Evolutionary conservation across 1,140 invertebrate genomes (phyloP).

Genomic region (Idris sp.): DNA sequence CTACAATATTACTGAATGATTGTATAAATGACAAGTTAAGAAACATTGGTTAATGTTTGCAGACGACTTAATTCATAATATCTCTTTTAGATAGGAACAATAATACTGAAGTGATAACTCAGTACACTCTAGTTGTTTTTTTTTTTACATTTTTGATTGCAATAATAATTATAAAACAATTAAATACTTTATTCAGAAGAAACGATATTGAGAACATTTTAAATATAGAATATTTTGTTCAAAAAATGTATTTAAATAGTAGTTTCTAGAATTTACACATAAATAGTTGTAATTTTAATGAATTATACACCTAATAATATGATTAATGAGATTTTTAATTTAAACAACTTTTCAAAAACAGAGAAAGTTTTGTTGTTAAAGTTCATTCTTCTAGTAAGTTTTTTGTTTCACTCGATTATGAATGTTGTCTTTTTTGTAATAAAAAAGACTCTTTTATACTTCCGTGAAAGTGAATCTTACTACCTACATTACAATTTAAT

Average conservation of each 20-base stretch:
- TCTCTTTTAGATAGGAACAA: slow-evolving; percentile 30
- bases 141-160: slow-evolving; percentile 3
- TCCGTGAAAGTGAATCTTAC: slow-evolving; percentile 20
- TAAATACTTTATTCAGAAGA: not conserved
- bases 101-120: slow-evolving; percentile 20
- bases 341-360: no score
- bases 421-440: not conserved
- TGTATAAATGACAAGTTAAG: slow-evolving; percentile 14
- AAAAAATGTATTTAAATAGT: no score
- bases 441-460: not conserved
- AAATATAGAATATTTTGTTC: no score
- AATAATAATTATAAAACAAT: not conserved
- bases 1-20: slow-evolving; percentile 14
- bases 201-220: no score
- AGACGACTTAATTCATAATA: slow-evolving; percentile 23
- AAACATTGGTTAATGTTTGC: slow-evolving; percentile 24
- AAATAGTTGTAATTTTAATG: no score
- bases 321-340: no score
- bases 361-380: no score
- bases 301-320: no score
- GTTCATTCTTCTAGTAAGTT: not conserved
- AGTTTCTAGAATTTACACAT: no score
- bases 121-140: slow-evolving; percentile 1
- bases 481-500: not conserved
- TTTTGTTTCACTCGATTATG: not conserved